Evolutionary conservation across 2,888 invertebrate genomes (phyloP), one percentile per base, ranked within the genome.

Genomic region (Melanchra persicariae): DNA sequence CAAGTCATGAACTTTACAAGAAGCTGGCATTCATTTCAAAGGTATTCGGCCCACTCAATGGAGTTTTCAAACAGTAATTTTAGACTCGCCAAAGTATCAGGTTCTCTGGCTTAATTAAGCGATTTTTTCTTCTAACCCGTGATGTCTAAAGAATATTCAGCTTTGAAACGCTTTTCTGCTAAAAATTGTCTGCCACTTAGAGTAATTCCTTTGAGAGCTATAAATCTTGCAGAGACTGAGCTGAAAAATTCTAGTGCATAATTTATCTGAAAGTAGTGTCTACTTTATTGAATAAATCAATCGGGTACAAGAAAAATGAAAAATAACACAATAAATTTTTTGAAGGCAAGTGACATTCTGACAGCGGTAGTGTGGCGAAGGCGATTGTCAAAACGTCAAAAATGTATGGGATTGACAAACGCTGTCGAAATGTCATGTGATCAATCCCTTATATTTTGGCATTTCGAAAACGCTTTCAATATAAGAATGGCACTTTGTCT

Each of bases 131-230:
- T 66, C 45, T n/a, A 15, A 61, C 57, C 58, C 51, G 24, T 54
- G 17, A 24, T 30, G 37, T 64, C 24, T 34, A 71, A 76, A 58
- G 57, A 65, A 43, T 54, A 64, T 52, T 51, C 26, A n/a, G 24
- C 59, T 69, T 70, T 74, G 45, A 54, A 59, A 19, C 30, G 34
- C 47, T 70, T 66, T 65, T 73, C 60, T 66, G 60, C 47, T 71
- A 30, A 76, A 79, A 81, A 73, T 47, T 67, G 63, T 81, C 67
- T 52, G 64, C 52, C 67, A 77, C 73, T 75, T 83, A 72, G 55
- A 77, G 67, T 66, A 66, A 82, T 80, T 70, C 83, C 73, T 75
- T 72, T 74, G 80, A 74, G 77, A 57, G 71, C 59, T 26, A 78
- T 83, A 69, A 83, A 82, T 84, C 61, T 82, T n/a, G 45, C 68